Evolutionary conservation across 2,113 vertebrate genomes (phyloP), one percentile per base, ranked within the genome.

Genomic region (Ptyas mucosa): DNA sequence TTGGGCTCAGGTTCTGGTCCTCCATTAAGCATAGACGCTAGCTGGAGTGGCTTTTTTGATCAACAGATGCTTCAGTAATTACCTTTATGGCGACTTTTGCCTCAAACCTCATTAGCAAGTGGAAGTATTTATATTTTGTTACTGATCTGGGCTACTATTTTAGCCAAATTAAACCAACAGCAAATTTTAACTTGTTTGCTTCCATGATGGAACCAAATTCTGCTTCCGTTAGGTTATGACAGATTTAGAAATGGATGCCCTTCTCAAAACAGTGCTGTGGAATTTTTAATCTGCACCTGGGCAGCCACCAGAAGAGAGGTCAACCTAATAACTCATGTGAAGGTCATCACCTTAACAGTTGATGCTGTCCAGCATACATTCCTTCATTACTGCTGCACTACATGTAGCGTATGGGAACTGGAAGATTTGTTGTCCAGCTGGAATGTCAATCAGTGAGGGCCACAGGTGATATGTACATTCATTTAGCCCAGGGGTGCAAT

Each of bases 251-350:
- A 89, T 87, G 88, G 46, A 88, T 21, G 23, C 1, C 57, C 15
- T 94, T 93, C 85, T 90, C 93, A 85, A 88, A 9, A 94, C 95
- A 93, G 75, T 39, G 57, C 26, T 61, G 89, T 94, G 91, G 57
- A 90, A 92, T 95, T 94, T 90, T 94, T 93, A 95, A 95, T 69
- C 86, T 89, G 89, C 91, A 87, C 43, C 29, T 93, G 88, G n/a
- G 69, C 24, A 91, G 88, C 89, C n/a, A 86, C 54, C 90, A 85
- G 93, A 93, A 46, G 55, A 93, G 49, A 93, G 92, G 92, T 90
- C 46, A 93, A 29, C 81, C 95, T 3, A 24, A 26, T 81, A 2
- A 92, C 69, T 89, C 85, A 54, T 88, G 81, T 89, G 46, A 89
- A 34, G 87, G 55, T 86, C 51, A 86, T 87, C 89, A 91, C 92